These are phyloP conservation scores for Sebastes taczanowskii DNA, from an alignment of 2,797 vertebrate species.

Conservation along the genomic window DNA sequence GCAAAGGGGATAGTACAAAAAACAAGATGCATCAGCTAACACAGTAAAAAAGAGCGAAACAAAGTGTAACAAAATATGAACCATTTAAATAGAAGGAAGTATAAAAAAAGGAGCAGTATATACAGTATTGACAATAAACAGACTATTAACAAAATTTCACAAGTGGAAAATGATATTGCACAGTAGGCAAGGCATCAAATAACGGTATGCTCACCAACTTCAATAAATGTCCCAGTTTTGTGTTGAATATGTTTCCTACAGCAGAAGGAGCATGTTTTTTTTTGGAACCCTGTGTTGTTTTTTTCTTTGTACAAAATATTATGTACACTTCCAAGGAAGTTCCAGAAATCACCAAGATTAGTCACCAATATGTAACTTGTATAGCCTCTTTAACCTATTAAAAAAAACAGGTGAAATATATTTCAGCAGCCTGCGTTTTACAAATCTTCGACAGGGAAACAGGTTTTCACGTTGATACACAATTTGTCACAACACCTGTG, in stretches of 20 bases:
- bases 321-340: background rate
- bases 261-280: background rate
- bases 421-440: background rate
- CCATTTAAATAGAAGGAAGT: too few relatives aligned
- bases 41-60: too few relatives aligned
- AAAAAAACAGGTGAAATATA: background rate
- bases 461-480: background rate
- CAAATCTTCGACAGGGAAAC: background rate
- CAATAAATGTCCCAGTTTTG: background rate
- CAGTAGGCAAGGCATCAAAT: background rate
- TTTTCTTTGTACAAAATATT: background rate
- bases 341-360: background rate
- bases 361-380: background rate
- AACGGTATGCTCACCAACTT: background rate
- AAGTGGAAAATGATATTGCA: too few relatives aligned
- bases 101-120: too few relatives aligned
- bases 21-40: too few relatives aligned
- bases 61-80: too few relatives aligned
- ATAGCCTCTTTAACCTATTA: background rate
- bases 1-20: too few relatives aligned
- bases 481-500: constrained; percentile 4
- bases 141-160: too few relatives aligned
- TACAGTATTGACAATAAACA: too few relatives aligned
- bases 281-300: background rate
- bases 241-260: background rate